Base-by-base conservation (phyloP, 1,140 invertebrate genomes). In the Eubasilissa regina region DNA sequence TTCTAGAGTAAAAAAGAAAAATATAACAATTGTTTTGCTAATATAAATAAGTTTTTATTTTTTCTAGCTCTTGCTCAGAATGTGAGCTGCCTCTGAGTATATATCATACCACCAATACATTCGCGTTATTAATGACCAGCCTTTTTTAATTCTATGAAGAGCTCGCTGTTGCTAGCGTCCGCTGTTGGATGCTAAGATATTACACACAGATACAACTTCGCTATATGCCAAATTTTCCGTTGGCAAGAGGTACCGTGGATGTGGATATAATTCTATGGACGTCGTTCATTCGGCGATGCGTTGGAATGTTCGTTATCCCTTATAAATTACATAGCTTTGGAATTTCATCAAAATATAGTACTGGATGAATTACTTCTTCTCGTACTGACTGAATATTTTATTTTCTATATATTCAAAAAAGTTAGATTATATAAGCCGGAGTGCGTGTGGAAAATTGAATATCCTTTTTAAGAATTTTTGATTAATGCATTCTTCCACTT, bases 141-240 rank as follows among this genome's bases (percentile, higher is more conserved):
- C 21, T 62, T 62, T 62, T 62, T 62, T 9, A 62, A 62, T 62
- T 62, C 58, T 62, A 62, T 62, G 58, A 62, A 62, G 58, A 62
- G 58, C 21, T 21, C 17, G 21, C 58, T 62, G 58, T 35, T 62
- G 58, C 58, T 62, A 62, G 58, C 58, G 58, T 62, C 58, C 58
- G 58, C 25, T 35, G 19, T 11, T 64, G 60, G 19, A 10, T 64
- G 60, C 25, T 64, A 43, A 64, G 35, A 64, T 64, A 64, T 43
- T 64, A 43, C 35, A 35, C 55, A 15, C 1, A 58, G 9, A 58
- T 21, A 19, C 17, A 58, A 35, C 10, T n/a, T 25, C 21, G 13
- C 21, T 62, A 62, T 62, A 21, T 62, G 58, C 58, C 58, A 62
- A 62, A 62, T 25, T 62, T 62, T 62, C 58, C 58, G 58, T 64